Base-by-base conservation (phyloP, 2,888 invertebrate species). In the Nephrotoma flavescens region DNA sequence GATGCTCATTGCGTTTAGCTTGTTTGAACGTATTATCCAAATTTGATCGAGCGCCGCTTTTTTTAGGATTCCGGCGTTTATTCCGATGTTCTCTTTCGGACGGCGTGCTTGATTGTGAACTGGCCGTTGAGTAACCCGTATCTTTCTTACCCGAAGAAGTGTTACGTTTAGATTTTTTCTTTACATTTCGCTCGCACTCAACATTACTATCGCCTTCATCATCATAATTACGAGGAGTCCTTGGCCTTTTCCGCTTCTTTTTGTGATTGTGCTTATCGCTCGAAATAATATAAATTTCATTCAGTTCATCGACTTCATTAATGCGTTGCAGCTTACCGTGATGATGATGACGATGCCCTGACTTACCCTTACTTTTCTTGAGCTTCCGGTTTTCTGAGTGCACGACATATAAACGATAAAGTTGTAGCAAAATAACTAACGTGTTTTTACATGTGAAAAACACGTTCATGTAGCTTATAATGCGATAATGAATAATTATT, bases 391-490 rank as follows among this genome's bases (percentile, higher is more conserved):
- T 95, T 89, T 96, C 96, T 41, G 95, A 93, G 89, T 96, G 95
- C 0, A 97, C 94, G 0, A 97, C 96, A 90, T 96, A 96, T 0
- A 97, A 92, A 6, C 97, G 93, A 90, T 97, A 97, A 87, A 97
- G 92, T 91, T 97, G 97, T 0, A 98, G 93, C 0, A 97, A 91
- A 87, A 98, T 98, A 9, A 98, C 98, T 91, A 97, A 92, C 0
- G 96, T 95, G 90, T 97, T 97, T 90, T 95, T 95, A 92, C 97
- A 97, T 0, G 98, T 98, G 92, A 98, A 98, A 92, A 98, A 98
- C 31, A 98, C 96, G 91, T 98, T 98, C 95, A 98, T 98, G 90
- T 98, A 98, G 89, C 96, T 97, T 88, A 97, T 95, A 44, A 98
- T 97, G 88, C 95, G 94, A 91, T 96, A 98, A 89, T 97, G 96